These are phyloP conservation scores for Cichlasoma orientale DNA, from an alignment of 2,797 vertebrate species.

Conservation along the genomic window DNA sequence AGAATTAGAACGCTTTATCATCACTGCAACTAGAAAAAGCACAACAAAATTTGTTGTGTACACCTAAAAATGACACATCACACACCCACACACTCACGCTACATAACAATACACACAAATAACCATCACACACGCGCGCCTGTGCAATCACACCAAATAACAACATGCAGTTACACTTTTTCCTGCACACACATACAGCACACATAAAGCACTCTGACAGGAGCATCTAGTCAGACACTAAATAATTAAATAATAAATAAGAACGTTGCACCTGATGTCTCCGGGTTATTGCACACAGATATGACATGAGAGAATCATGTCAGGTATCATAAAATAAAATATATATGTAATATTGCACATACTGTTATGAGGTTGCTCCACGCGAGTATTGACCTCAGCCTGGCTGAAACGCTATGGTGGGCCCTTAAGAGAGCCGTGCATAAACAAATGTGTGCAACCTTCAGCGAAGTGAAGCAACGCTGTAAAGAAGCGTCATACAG, in stretches of 20 bases:
- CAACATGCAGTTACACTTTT: background rate
- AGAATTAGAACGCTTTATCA: too few relatives aligned
- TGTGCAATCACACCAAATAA: background rate
- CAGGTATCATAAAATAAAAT: background rate
- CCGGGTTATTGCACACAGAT: background rate
- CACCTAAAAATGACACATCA: too few relatives aligned
- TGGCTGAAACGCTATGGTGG: background rate
- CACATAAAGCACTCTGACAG: background rate
- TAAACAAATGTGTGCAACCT: background rate
- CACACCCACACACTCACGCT: too few relatives aligned
- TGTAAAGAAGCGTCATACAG: background rate
- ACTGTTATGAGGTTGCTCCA: background rate
- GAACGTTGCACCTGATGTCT: background rate
- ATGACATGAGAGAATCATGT: background rate
- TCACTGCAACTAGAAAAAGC: too few relatives aligned
- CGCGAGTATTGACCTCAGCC: background rate
- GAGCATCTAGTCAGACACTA: background rate
- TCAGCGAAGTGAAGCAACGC: background rate
- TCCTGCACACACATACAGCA: background rate
- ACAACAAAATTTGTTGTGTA: too few relatives aligned
- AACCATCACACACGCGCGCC: background rate
- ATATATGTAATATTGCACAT: background rate
- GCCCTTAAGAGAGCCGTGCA: background rate
- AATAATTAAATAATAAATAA: background rate
- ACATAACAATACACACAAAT: background rate